These are phyloP conservation scores for Alca torda DNA, from an alignment of 2,797 vertebrate genomes.

Conservation along the genomic window DNA sequence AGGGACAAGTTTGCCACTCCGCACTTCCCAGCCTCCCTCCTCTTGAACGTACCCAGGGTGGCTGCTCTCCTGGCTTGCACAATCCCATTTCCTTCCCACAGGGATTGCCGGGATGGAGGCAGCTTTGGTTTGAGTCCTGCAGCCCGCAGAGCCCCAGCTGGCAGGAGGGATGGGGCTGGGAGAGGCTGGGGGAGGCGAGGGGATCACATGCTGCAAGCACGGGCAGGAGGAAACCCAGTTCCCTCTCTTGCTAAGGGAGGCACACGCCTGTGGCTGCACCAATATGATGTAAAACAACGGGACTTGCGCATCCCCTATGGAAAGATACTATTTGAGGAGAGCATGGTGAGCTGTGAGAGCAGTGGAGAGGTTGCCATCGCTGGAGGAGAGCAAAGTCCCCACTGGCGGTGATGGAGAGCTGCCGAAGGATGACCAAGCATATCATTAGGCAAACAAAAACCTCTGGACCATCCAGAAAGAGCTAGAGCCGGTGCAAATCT, in stretches of 20 bases:
- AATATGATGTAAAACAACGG: neutral
- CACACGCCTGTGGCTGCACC: neutral
- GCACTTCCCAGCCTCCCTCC: neutral
- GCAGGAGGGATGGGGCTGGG: neutral
- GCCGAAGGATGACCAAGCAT: neutral
- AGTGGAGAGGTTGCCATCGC: fast-evolving
- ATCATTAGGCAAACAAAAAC: neutral
- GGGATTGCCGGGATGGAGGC: fast-evolving
- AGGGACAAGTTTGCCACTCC: neutral
- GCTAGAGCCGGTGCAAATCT: neutral
- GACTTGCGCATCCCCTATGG: neutral
- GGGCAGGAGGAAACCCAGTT: neutral
- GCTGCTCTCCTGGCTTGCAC: neutral
- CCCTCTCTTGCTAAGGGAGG: neutral
- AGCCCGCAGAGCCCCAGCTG: neutral
- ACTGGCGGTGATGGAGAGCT: neutral
- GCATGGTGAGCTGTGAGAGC: neutral
- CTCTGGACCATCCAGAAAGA: neutral
- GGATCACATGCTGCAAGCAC: neutral
- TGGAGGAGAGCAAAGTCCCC: neutral
- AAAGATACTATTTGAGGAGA: neutral
- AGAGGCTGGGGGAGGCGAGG: neutral
- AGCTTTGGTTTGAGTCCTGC: neutral
- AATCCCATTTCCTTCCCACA: neutral
- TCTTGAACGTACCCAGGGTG: fast-evolving